Evolutionary conservation across 2,888 invertebrate species (phyloP), one percentile per base, ranked within the genome.

Genomic region (Oxytorus armatus): DNA sequence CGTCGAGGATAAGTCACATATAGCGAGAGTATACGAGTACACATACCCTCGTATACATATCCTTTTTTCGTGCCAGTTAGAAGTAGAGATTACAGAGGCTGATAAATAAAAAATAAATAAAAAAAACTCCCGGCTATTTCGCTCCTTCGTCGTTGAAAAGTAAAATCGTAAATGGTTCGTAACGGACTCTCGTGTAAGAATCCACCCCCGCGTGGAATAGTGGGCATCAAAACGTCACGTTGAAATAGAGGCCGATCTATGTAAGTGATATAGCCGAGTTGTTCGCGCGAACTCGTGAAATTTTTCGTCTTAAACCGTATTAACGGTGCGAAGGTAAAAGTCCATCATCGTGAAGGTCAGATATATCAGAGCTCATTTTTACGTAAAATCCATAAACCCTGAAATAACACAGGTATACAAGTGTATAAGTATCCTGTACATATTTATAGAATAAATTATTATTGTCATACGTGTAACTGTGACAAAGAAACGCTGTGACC

Each of bases 101-200:
- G 63, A 63, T 73, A 63, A 73, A 73, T 29, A 23, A 42, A 68
- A 21, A 33, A 63, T 1, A 39, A 18, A 16, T 4, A 39, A 66
- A 72, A 57, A 72, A 65, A 39, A 36, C 39, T 49, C 39, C 14
- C 59, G 57, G 25, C 42, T 16, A 23, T 78, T 66, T 65, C 51
- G 66, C 18, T 68, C 69, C n/a, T n/a, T n/a, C n/a, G n/a, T 33
- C 36, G 74, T 65, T 61, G 55, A 69, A 70, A 79, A 75, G 75
- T 70, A 76, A 79, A 75, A 79, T 75, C 57, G 51, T 42, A 80
- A 77, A 68, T 44, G 29, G 39, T 0, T 47, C 4, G 33, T 33
- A 49, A 11, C 14, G 36, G 23, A 14, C 29, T n/a, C 4, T 68
- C 25, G 51, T 36, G n/a, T 29, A 39, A 5, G 36, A 39, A 10